Conservation (phyloP, 2,113 vertebrate species). For the Meleagris gallopavo region DNA sequence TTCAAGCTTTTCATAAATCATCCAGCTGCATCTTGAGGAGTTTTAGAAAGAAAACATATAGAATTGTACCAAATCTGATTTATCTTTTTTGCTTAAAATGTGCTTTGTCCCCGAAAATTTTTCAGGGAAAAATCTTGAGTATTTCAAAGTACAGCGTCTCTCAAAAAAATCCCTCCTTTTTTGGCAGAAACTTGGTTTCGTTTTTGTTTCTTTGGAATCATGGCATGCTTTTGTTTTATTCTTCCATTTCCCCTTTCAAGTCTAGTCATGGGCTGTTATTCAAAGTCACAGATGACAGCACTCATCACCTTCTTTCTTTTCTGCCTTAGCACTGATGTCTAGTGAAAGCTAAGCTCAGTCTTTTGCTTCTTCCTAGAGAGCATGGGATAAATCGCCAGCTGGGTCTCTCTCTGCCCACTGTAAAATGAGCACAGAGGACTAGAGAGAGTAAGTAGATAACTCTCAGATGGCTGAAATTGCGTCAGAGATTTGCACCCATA, state of each 20-base stretch:
- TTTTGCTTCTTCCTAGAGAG: constrained; percentile 65
- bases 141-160: neutral
- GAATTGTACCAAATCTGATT: neutral
- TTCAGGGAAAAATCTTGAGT: neutral
- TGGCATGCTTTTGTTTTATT: neutral
- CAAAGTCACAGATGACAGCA: constrained; percentile 30
- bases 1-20: neutral
- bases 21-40: neutral
- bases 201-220: neutral
- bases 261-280: neutral
- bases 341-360: constrained; percentile 47
- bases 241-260: neutral
- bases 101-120: neutral
- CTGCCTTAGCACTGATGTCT: constrained; percentile 8
- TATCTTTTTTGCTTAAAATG: neutral
- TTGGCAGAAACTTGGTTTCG: neutral
- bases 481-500: constrained; percentile 34
- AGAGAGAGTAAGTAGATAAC: neutral
- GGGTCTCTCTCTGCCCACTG: constrained; percentile 28
- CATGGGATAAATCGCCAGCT: constrained; percentile 40
- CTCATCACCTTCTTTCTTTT: neutral
- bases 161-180: neutral
- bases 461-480: constrained; percentile 17
- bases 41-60: neutral
- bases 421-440: constrained; percentile 40